Evolutionary conservation across 2,888 invertebrate species (phyloP), one percentile per base, ranked within the genome.

Genomic region (Melipona beecheii): DNA sequence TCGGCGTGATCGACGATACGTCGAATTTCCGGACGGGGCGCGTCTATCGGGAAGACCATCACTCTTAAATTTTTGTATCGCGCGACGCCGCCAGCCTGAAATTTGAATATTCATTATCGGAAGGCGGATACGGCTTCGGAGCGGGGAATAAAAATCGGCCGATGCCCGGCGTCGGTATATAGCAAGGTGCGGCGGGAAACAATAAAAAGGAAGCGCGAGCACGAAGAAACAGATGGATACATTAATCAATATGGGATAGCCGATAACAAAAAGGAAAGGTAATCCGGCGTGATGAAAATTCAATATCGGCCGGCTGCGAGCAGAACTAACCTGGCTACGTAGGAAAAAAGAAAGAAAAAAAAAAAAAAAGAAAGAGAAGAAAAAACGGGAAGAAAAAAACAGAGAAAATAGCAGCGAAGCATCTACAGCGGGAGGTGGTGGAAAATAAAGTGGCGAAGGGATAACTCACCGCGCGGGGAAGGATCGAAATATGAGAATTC

Each of bases 21-120:
- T 56, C 31, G 50, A 58, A n/a, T 50, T 50, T 58, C 24, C 15
- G 19, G 62, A 43, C 56, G 43, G 43, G 43, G 43, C 50, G 36
- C 72, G 50, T 43, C 43, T 81, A 75, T 60, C 66, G 71, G 66
- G 27, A 62, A 60, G 71, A 43, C 66, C 75, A 54, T 80, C 71
- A 19, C 60, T 62, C 81, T 73, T 80, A 19, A 78, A 81, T 82
- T 71, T 75, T 71, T 82, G 70, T 71, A 54, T 60, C 50, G 56
- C 36, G 62, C 27, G 62, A 58, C 19, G 50, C 52, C 72, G 1
- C 17, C 54, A 54, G 13, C 54, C 50, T 66, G 36, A 82, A 75
- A 83, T 83, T 83, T 83, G 83, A 83, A 83, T 83, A 83, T 83
- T 83, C 83, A 83, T 82, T 83, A 83, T 83, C 83, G 83, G 36